A percentile compares a stretch with the other conserved stretches of the same genome.
These are phyloP conservation scores for Zygothrica quintamaculata DNA, from an alignment of 2,888 invertebrate species.

Conservation along the genomic window DNA sequence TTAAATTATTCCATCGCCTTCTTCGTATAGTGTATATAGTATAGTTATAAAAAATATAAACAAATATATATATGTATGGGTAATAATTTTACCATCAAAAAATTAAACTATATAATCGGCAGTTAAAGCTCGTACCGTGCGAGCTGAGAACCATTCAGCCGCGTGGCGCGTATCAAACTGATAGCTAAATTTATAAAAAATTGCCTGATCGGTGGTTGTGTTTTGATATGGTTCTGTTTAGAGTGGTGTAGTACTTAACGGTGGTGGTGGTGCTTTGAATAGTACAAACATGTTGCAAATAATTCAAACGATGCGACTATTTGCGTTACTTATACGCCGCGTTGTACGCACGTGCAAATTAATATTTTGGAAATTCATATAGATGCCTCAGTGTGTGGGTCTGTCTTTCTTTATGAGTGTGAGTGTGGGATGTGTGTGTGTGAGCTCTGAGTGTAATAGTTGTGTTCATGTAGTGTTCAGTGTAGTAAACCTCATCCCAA, in stretches of 20 bases:
- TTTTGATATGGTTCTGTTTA: not conserved
- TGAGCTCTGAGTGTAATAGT: too few relatives aligned
- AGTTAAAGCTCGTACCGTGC: not conserved
- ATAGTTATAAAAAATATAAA: too few relatives aligned
- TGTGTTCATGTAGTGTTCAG: too few relatives aligned
- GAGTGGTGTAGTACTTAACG: not conserved
- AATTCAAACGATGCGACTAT: not conserved
- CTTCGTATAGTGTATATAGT: too few relatives aligned
- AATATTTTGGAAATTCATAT: conserved; percentile 3
- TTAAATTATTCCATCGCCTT: conserved; percentile 20
- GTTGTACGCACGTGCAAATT: conserved; percentile 38
- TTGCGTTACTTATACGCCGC: conserved; percentile 41
- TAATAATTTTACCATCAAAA: not conserved
- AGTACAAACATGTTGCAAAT: conserved; percentile 13
- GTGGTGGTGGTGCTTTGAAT: not conserved
- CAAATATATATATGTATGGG: too few relatives aligned
- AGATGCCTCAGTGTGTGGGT: not conserved
- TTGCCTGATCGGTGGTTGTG: conserved; percentile 42
- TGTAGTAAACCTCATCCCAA: too few relatives aligned
- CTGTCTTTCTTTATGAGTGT: too few relatives aligned
- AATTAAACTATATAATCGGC: not conserved
- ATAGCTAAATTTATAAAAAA: conserved; percentile 44
- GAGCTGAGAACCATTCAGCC: conserved; percentile 56
- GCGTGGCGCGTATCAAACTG: conserved; percentile 65
- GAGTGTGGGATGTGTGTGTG: too few relatives aligned